These are phyloP conservation scores for Zoanthus sansibaricus DNA, from an alignment of 92 coral and sea anemone genomes.

Conservation along the genomic window DNA sequence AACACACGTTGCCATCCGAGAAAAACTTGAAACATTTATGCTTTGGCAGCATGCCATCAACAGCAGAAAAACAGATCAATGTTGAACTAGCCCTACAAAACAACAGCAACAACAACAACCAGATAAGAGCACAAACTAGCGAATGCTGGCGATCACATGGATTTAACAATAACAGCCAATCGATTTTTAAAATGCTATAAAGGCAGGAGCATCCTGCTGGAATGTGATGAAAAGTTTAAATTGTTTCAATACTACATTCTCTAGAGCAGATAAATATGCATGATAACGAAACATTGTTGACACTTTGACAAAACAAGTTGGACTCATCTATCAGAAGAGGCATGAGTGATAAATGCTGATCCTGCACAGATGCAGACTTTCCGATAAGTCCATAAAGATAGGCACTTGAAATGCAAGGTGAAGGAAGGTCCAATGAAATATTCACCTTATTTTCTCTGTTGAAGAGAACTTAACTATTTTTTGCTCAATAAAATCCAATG, in stretches of 20 bases:
- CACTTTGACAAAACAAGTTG: background rate
- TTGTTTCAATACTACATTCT: too few species aligned
- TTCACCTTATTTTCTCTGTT: background rate
- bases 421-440: background rate
- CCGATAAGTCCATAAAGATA: background rate
- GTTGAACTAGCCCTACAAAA: background rate
- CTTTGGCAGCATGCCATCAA: background rate
- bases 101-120: too few species aligned
- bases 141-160: too few species aligned
- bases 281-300: background rate
- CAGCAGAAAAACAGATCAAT: background rate
- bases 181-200: too few species aligned
- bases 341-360: conserved; percentile 8
- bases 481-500: background rate
- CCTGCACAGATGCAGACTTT: conserved; percentile 10
- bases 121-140: too few species aligned
- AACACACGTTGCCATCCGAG: background rate
- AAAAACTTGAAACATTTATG: background rate
- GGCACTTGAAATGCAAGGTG: background rate
- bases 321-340: conserved; percentile 24
- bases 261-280: too few species aligned
- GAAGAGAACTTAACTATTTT: background rate
- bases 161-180: too few species aligned
- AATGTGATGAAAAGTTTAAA: too few species aligned
- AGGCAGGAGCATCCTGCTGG: too few species aligned